A percentile compares a stretch with the other conserved stretches of the same genome.
Conservation (phyloP, 2,888 invertebrate genomes). For the Lacanobia oleracea region DNA sequence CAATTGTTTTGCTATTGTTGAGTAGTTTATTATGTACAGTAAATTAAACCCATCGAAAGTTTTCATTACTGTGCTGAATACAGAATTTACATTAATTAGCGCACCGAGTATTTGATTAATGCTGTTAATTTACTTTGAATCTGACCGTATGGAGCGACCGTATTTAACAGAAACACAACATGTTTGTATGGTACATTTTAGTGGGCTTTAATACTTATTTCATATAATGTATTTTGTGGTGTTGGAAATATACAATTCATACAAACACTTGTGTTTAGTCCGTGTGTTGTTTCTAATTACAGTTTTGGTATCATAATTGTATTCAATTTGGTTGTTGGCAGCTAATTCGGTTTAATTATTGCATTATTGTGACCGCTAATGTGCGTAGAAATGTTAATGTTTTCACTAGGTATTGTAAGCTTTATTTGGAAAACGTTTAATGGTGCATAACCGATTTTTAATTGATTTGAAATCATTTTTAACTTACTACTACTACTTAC, state of each 20-base stretch:
- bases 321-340: slow-evolving; percentile 29
- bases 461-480: neutral
- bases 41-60: slow-evolving; percentile 39
- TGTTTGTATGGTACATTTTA: neutral
- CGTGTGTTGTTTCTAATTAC: slow-evolving; percentile 44
- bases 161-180: slow-evolving; percentile 15
- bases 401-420: slow-evolving; percentile 14
- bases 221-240: slow-evolving; percentile 8
- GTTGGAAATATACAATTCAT: slow-evolving; percentile 21
- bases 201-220: slow-evolving; percentile 14
- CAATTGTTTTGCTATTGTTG: slow-evolving; percentile 24
- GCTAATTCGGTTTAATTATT: slow-evolving; percentile 30
- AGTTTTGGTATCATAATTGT: slow-evolving; percentile 7
- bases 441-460: neutral
- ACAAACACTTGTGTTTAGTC: neutral
- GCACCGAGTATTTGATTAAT: slow-evolving; percentile 44
- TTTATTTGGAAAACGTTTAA: slow-evolving; percentile 2
- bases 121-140: slow-evolving; percentile 46
- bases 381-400: slow-evolving; percentile 23
- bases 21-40: slow-evolving; percentile 19
- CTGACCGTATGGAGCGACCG: slow-evolving; percentile 17
- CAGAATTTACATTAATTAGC: slow-evolving; percentile 45
- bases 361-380: slow-evolving; percentile 29
- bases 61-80: slow-evolving; percentile 21
- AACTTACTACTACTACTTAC: too few species aligned